phyloP scores from a whole-genome alignment of 2,888 invertebrate genomes.

The Mellilla xanthometata region DNA sequence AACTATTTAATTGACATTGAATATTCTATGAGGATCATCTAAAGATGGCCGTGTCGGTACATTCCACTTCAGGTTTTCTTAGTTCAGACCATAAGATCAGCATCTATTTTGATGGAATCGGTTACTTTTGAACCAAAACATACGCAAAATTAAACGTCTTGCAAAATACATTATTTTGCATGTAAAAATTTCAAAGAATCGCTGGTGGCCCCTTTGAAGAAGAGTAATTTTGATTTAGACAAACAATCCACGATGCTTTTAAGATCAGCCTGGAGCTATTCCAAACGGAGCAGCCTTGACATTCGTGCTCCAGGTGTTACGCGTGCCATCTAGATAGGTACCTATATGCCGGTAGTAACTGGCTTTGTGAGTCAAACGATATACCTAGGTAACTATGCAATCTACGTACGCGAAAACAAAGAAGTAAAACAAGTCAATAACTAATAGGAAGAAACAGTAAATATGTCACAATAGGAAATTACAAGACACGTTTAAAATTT shows the following conservation, averaged over 20 bases:
- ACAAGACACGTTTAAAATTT: constrained; percentile 12
- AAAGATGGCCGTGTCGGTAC: constrained; percentile 9
- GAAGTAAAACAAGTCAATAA: background rate
- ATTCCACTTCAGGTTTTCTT: background rate
- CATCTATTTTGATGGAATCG: no score
- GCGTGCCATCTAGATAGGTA: constrained; percentile 59
- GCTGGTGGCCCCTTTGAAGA: background rate
- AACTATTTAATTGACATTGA: constrained; percentile 57
- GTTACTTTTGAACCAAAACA: background rate
- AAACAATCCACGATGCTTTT: constrained; percentile 8
- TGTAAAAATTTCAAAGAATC: background rate
- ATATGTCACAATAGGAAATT: background rate
- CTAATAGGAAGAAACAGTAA: background rate
- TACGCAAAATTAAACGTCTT: no score
- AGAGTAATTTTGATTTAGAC: constrained; percentile 5
- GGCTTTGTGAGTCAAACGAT: constrained; percentile 42
- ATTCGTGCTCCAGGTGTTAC: constrained; percentile 71
- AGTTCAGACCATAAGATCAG: no score
- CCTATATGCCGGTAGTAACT: constrained; percentile 40
- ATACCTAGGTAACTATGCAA: background rate
- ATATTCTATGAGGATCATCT: constrained; percentile 41
- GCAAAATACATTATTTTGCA: no score
- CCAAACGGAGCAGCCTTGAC: constrained; percentile 75
- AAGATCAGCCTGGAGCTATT: constrained; percentile 61
- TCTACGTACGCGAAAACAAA: no score